Conservation (phyloP, 2,113 vertebrate genomes). For the Megaleporinus macrocephalus region DNA sequence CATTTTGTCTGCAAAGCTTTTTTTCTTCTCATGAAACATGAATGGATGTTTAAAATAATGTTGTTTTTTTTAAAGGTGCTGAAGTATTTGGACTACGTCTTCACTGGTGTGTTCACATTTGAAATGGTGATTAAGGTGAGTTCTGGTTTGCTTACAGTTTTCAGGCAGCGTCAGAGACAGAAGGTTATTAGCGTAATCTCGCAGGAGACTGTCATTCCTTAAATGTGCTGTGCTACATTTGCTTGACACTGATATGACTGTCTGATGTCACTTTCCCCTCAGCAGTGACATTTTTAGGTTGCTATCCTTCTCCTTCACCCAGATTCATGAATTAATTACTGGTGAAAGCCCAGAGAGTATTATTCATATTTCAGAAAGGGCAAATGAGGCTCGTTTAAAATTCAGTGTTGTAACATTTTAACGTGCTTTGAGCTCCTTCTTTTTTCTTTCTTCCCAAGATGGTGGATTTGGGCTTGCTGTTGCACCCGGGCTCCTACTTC, state of each 20-base stretch:
- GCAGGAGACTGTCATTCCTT: background rate
- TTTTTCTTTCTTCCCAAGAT: constrained; percentile 63
- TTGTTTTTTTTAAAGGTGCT: constrained; percentile 79
- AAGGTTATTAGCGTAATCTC: background rate
- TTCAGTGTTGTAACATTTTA: background rate
- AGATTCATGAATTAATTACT: constrained; percentile 29
- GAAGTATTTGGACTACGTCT: constrained; percentile 97
- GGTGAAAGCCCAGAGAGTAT: background rate
- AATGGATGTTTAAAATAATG: background rate
- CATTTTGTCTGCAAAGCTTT: no score
- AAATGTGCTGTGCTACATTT: background rate
- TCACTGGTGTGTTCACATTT: constrained; percentile 97
- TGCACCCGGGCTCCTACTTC: constrained; percentile 79
- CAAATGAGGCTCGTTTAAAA: background rate
- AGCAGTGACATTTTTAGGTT: background rate
- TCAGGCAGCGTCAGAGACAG: background rate
- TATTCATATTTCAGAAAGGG: constrained; percentile 14
- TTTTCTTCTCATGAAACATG: no score
- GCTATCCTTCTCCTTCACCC: background rate
- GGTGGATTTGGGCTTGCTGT: constrained; percentile 79
- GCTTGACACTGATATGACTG: background rate
- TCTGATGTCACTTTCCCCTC: constrained; percentile 15
- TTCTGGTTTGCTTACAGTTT: background rate
- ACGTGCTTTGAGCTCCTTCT: background rate
- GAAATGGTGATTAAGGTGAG: constrained; percentile 99